Evolutionary conservation across 2,888 invertebrate species (phyloP).

Genomic region (Drosophila infuscata): DNA sequence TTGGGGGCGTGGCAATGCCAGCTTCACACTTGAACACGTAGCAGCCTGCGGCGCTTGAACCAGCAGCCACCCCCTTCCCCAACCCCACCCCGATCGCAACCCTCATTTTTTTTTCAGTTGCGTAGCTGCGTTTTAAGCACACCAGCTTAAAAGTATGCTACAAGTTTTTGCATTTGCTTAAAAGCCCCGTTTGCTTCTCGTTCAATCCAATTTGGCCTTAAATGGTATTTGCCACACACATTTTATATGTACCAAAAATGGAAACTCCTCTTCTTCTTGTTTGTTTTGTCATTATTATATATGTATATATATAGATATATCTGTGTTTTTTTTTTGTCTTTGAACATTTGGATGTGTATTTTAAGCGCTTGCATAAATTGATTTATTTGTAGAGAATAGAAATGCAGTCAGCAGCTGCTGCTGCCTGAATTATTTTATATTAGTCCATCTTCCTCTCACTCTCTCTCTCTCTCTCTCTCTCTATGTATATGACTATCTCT

Average conservation of each 20-base stretch:
- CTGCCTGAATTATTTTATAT: constrained; percentile 10
- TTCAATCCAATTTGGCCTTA: constrained; percentile 61
- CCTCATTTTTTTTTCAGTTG: background rate
- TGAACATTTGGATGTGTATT: constrained; percentile 50
- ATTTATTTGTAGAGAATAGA: constrained; percentile 54
- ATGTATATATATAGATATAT: background rate
- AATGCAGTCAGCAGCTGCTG: constrained; percentile 42
- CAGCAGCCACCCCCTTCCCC: background rate
- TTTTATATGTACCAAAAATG: constrained; percentile 39
- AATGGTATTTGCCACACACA: constrained; percentile 43
- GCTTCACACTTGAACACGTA: constrained; percentile 80
- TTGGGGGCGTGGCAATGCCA: constrained; percentile 70
- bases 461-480: constrained; percentile 2
- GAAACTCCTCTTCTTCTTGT: constrained; percentile 5
- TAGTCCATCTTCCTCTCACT: background rate
- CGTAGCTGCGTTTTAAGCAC: constrained; percentile 44
- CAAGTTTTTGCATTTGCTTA: constrained; percentile 75
- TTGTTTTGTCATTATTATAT: background rate
- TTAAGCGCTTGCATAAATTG: constrained; percentile 73
- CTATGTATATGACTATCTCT: background rate
- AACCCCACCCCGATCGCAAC: background rate
- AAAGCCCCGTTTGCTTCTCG: constrained; percentile 58
- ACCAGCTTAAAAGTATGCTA: constrained; percentile 76
- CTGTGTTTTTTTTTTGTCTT: constrained; percentile 1
- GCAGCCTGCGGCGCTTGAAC: constrained; percentile 61